These are phyloP conservation scores for Cavia porcellus DNA, from an alignment of 2,113 vertebrate species.

Conservation along the genomic window DNA sequence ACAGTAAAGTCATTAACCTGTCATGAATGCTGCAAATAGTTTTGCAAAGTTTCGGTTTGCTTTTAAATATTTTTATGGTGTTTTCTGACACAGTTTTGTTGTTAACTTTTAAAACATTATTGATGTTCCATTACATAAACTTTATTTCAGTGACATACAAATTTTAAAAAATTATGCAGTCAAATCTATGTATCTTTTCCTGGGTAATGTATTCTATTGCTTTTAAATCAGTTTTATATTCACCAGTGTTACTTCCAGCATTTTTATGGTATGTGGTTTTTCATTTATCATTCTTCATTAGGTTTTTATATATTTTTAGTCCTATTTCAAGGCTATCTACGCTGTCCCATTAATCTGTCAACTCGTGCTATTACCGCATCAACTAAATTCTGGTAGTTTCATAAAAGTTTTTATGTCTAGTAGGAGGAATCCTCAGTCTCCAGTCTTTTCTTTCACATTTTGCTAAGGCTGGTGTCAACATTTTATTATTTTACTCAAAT, in stretches of 20 bases:
- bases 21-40: slow-evolving; percentile 20
- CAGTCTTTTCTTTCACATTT: slow-evolving; percentile 57
- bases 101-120: slow-evolving; percentile 67
- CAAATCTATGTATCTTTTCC: slow-evolving; percentile 65
- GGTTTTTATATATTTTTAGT: slow-evolving; percentile 76
- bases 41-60: not conserved
- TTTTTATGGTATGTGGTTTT: slow-evolving; percentile 76
- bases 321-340: slow-evolving; percentile 64
- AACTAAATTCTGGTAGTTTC: slow-evolving; percentile 69
- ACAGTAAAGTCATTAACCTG: slow-evolving; percentile 15
- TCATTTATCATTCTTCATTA: slow-evolving; percentile 79
- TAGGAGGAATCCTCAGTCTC: slow-evolving; percentile 44
- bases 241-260: slow-evolving; percentile 53
- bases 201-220: slow-evolving; percentile 63
- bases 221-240: slow-evolving; percentile 80
- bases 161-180: slow-evolving; percentile 59
- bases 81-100: slow-evolving; percentile 55
- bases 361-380: slow-evolving; percentile 29
- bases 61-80: slow-evolving; percentile 48
- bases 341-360: slow-evolving; percentile 75
- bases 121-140: slow-evolving; percentile 56
- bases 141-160: slow-evolving; percentile 67
- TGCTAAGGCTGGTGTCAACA: not conserved
- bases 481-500: slow-evolving; percentile 59
- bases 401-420: slow-evolving; percentile 73